Percentiles rank a stretch among this genome's conserved stretches.
Evolutionary conservation across 2,113 vertebrate genomes (phyloP).

Genomic region (Phyllostomus discolor): DNA sequence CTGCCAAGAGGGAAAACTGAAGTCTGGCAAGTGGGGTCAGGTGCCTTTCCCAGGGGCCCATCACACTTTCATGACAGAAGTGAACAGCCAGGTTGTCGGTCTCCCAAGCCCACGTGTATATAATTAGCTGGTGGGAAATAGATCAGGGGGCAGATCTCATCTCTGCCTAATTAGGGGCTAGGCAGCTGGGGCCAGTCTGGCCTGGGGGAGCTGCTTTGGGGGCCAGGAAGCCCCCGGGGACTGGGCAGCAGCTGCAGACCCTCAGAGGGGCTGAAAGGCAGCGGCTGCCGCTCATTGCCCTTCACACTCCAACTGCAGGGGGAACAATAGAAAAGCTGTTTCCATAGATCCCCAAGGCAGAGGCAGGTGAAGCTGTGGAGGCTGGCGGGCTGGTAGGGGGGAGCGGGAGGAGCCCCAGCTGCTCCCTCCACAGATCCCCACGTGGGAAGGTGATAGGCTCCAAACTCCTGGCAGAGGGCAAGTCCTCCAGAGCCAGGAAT

Average conservation of each 20-base stretch:
- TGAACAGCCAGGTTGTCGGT: not conserved
- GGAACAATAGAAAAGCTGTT: constrained; percentile 54
- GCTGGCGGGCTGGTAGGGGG: not conserved
- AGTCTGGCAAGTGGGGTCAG: not conserved
- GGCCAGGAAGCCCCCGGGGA: not conserved
- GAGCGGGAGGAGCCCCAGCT: not conserved
- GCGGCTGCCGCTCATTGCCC: not conserved
- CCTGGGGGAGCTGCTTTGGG: not conserved
- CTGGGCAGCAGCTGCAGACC: constrained; percentile 52
- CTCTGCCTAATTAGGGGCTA: constrained; percentile 58
- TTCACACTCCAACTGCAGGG: not conserved
- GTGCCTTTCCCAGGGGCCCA: not conserved
- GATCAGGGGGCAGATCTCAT: constrained; percentile 45
- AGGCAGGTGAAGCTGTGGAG: not conserved
- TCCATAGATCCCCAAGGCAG: not conserved
- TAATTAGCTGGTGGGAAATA: constrained; percentile 59
- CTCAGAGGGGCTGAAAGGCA: not conserved
- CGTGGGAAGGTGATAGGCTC: not conserved
- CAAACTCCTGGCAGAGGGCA: not conserved
- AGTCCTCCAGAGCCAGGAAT: not conserved
- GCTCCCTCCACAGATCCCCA: not conserved
- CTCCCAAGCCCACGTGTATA: constrained; percentile 29
- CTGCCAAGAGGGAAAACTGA: constrained; percentile 21
- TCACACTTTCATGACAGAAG: not conserved
- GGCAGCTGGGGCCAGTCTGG: constrained; percentile 64